Conservation (phyloP, 2,888 invertebrate species). For the Philaethria dido region DNA sequence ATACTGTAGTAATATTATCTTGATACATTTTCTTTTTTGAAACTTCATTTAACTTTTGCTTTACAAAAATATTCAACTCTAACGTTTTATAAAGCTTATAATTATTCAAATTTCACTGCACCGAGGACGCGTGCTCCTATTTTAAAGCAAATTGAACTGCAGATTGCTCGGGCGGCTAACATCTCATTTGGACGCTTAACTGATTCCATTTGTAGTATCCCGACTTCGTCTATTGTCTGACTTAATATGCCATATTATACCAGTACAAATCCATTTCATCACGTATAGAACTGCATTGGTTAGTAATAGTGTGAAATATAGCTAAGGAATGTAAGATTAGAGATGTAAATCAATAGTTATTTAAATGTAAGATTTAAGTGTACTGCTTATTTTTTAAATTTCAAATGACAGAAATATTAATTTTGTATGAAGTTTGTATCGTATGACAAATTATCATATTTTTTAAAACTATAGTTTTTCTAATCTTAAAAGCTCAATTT, state of each 20-base stretch:
- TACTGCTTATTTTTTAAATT: too few relatives aligned
- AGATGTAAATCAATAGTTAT: background rate
- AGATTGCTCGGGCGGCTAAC: constrained; percentile 73
- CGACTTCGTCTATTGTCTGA: constrained; percentile 63
- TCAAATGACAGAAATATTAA: too few relatives aligned
- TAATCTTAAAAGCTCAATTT: too few relatives aligned
- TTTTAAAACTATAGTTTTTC: too few relatives aligned
- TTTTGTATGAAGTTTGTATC: too few relatives aligned
- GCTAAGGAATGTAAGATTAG: background rate
- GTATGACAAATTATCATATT: too few relatives aligned
- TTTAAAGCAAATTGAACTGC: constrained; percentile 79
- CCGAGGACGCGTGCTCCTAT: constrained; percentile 60
- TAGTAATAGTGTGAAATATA: constrained; percentile 3
- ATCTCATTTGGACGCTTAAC: constrained; percentile 78
- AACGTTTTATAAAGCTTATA: constrained; percentile 20
- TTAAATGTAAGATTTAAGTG: too few relatives aligned
- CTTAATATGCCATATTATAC: constrained; percentile 59
- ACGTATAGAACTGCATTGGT: constrained; percentile 46
- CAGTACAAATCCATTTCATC: constrained; percentile 40
- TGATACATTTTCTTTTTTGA: background rate
- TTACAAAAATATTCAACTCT: constrained; percentile 10
- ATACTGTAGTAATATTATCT: background rate
- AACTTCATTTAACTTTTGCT: background rate
- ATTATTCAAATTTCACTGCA: constrained; percentile 31
- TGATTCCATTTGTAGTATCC: constrained; percentile 73